These are phyloP conservation scores for Drosophila prosaltans DNA, from an alignment of 1,140 invertebrate species.

Conservation along the genomic window DNA sequence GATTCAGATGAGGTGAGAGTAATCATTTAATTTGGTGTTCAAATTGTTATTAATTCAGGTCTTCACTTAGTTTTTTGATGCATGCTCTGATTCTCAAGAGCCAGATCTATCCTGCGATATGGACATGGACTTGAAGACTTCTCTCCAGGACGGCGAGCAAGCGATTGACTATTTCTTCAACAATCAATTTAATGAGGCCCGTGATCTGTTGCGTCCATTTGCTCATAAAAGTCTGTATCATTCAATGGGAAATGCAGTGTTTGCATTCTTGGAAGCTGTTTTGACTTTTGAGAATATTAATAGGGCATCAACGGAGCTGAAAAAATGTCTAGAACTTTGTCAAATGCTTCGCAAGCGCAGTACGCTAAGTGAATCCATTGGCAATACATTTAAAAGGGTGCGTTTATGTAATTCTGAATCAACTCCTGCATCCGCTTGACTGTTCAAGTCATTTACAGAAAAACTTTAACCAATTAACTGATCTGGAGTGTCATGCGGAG, in stretches of 20 bases:
- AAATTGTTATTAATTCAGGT: background rate
- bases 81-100: constrained; percentile 7
- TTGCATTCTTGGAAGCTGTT: constrained; percentile 95
- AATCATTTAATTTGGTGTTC: background rate
- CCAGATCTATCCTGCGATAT: constrained; percentile 67
- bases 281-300: constrained; percentile 95
- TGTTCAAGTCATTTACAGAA: constrained; percentile 78
- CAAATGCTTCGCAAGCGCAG: constrained; percentile 88
- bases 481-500: constrained; percentile 96
- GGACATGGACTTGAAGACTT: constrained; percentile 86
- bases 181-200: constrained; percentile 93
- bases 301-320: constrained; percentile 88
- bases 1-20: constrained; percentile 17
- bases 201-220: constrained; percentile 89
- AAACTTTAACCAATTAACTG: constrained; percentile 90
- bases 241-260: constrained; percentile 93
- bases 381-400: constrained; percentile 90
- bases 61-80: constrained; percentile 28
- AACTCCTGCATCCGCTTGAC: constrained; percentile 3
- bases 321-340: constrained; percentile 90
- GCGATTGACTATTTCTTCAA: constrained; percentile 94
- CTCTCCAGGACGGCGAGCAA: constrained; percentile 87
- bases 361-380: constrained; percentile 90
- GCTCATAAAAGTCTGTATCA: constrained; percentile 95
- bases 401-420: background rate